Conservation (phyloP, 2,797 vertebrate species). For the Miichthys miiuy region DNA sequence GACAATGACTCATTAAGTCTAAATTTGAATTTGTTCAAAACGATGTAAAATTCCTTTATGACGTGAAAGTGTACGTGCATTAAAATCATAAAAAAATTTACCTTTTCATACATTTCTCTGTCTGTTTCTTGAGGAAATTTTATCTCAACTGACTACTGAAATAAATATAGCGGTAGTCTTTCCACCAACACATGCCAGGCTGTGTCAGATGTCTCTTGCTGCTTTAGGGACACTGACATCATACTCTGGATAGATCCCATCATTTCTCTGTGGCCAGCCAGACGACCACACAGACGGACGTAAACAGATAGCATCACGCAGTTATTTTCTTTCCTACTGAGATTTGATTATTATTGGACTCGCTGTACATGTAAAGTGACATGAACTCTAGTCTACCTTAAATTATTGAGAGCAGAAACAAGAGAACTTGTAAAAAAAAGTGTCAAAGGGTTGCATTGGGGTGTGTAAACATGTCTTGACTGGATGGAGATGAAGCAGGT, state of each 20-base stretch:
- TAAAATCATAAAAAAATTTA: not conserved
- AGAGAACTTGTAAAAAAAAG: slow-evolving; percentile 17
- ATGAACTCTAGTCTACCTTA: slow-evolving; percentile 11
- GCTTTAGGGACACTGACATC: slow-evolving; percentile 61
- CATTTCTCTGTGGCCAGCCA: slow-evolving; percentile 26
- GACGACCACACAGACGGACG: slow-evolving; percentile 11
- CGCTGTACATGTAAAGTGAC: not conserved
- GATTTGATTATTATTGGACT: slow-evolving; percentile 36
- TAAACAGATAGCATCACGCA: slow-evolving; percentile 44
- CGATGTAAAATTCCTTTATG: not conserved
- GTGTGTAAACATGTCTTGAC: slow-evolving; percentile 43
- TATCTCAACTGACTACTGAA: slow-evolving; percentile 25
- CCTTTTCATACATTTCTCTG: slow-evolving; percentile 1
- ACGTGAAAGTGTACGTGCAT: not conserved
- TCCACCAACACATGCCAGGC: slow-evolving; percentile 43
- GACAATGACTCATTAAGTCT: slow-evolving; percentile 26
- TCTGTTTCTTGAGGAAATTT: slow-evolving; percentile 7
- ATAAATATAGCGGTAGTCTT: slow-evolving; percentile 49
- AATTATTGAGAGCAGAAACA: slow-evolving; percentile 21
- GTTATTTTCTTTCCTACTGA: slow-evolving; percentile 6
- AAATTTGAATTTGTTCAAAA: slow-evolving; percentile 21
- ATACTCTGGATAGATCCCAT: slow-evolving; percentile 56
- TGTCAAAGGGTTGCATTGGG: slow-evolving; percentile 1
- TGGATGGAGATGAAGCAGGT: slow-evolving; percentile 14
- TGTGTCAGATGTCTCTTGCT: slow-evolving; percentile 46